Evolutionary conservation across 2,888 invertebrate genomes (phyloP), one percentile per base, ranked within the genome.

Genomic region (Blastobasis lacticolella): DNA sequence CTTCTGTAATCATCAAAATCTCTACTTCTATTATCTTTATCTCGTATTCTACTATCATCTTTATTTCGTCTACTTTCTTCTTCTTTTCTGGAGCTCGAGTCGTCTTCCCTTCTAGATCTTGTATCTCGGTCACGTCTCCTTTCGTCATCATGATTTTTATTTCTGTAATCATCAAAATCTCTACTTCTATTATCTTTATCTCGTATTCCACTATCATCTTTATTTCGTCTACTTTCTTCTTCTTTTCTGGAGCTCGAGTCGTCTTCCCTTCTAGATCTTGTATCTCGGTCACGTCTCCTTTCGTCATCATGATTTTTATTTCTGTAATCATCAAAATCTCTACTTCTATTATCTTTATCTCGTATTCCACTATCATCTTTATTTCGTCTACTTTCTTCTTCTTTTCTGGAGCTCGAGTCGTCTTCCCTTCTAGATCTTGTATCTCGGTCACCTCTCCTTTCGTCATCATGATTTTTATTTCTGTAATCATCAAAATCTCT

Each of bases 1-100:
- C 54, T 60, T 56, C 54, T 54, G 37, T 49, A 46, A 37, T 10
- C 51, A 55, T 59, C 55, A 50, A 56, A 54, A 23, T 56, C 54
- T 10, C 52, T 49, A 36, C 51, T 42, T 42, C n/a, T 42, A 8
- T 23, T 50, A 10, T 23, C 44, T 51, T 48, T 38, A 37, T 6
- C 49, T 41, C 37, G 41, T 46, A 43, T 38, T 45, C 6, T 46
- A n/a, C n/a, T 49, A 1, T 49, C 37, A 38, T 40, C 23, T 7
- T 45, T 23, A 49, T 4, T 6, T 5, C 47, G n/a, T 6, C 41
- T 41, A 38, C 10, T 38, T 37, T 23, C 36, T 55, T 47, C 37
- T 57, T 54, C 41, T 8, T 41, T 23, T 10, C n/a, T n/a, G n/a
- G n/a, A n/a, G n/a, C n/a, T n/a, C n/a, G 45, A 44, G 4, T 50